A percentile compares a stretch with the other conserved stretches of the same genome.
These are phyloP conservation scores for Macrocentrus cingulum DNA, from an alignment of 1,140 invertebrate species.

Conservation along the genomic window DNA sequence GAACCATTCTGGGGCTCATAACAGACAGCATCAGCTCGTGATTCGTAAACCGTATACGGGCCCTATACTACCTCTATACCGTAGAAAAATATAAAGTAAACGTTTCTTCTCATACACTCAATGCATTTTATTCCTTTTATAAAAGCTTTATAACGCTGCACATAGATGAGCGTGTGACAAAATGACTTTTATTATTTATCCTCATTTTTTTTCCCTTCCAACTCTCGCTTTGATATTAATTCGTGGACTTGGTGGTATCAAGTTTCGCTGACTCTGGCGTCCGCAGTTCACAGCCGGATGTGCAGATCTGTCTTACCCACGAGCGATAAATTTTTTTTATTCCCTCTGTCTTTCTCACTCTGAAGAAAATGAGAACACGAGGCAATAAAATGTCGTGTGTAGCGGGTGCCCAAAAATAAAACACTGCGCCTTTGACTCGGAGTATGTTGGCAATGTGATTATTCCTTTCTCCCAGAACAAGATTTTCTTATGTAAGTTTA, in stretches of 20 bases:
- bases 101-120: background rate
- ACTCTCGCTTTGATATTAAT: conserved; percentile 19
- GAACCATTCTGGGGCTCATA: conserved; percentile 41
- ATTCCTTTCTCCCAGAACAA: background rate
- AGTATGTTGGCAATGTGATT: no score
- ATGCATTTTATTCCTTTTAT: conserved; percentile 1
- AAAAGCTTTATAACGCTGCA: background rate
- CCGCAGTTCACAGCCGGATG: no score
- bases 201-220: no score
- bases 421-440: background rate
- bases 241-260: conserved; percentile 14
- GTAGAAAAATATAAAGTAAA: conserved; percentile 2
- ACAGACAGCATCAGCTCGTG: conserved; percentile 29
- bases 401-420: conserved; percentile 12
- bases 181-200: no score
- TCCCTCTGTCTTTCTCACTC: background rate
- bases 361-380: conserved; percentile 1
- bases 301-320: no score
- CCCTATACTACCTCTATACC: conserved; percentile 15
- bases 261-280: conserved; percentile 18
- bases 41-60: conserved; percentile 40
- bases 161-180: background rate
- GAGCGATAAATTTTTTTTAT: background rate
- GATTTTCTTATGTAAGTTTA: conserved; percentile 14
- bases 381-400: background rate